Percentiles rank a stretch among this genome's conserved stretches.
Conservation (phyloP, 37 sponge, comb jelly and placozoan genomes). For the Lycopodina hypogea region DNA sequence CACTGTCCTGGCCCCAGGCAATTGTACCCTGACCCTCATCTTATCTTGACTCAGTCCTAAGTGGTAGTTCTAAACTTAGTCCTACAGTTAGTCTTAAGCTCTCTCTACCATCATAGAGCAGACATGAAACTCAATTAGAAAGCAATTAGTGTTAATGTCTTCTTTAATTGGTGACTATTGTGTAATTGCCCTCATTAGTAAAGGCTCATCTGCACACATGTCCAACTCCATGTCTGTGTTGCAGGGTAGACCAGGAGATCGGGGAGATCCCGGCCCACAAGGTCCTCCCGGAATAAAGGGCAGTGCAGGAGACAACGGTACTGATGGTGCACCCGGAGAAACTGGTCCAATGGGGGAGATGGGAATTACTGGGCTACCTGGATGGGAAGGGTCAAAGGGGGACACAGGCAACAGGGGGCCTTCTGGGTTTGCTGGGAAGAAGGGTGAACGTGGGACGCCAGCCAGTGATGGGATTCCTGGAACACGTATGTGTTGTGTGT, state of each 20-base stretch:
- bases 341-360: not conserved
- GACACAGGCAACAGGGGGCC: not conserved
- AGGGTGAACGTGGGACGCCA: constrained; percentile 3
- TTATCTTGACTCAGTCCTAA: too few species aligned
- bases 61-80: too few species aligned
- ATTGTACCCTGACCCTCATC: too few species aligned
- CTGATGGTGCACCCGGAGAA: not conserved
- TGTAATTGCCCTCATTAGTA: too few species aligned
- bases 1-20: too few species aligned
- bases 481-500: not conserved
- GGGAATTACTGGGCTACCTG: not conserved
- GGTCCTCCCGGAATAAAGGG: not conserved
- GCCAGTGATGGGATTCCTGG: not conserved
- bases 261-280: not conserved
- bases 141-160: too few species aligned
- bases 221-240: too few species aligned
- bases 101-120: too few species aligned
- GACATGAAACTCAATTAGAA: too few species aligned
- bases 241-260: not conserved
- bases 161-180: too few species aligned
- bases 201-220: too few species aligned
- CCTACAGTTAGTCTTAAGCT: too few species aligned
- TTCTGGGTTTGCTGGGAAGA: not conserved
- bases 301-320: not conserved
- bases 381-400: not conserved